A percentile compares a stretch with the other conserved stretches of the same genome.
These are phyloP conservation scores for Barypeithes pellucidus DNA, from an alignment of 2,888 invertebrate genomes.

Conservation along the genomic window DNA sequence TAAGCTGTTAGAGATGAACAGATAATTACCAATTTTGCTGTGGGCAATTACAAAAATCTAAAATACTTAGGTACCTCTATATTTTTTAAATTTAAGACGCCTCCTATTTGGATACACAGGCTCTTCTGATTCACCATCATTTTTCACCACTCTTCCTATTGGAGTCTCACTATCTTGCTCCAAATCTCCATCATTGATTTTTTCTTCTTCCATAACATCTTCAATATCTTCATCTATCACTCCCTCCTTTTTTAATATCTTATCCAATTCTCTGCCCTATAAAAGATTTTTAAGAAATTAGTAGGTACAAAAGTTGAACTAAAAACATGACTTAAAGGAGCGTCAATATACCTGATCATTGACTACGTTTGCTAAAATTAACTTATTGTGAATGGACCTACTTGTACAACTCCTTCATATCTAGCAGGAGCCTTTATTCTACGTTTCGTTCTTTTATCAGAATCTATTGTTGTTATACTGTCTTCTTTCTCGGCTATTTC, in stretches of 20 bases:
- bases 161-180: conserved; percentile 60
- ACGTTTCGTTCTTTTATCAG: conserved; percentile 74
- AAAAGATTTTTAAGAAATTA: too few species aligned
- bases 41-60: too few species aligned
- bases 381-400: conserved; percentile 64
- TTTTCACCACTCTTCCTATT: conserved; percentile 39
- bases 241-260: conserved; percentile 82
- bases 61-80: too few species aligned
- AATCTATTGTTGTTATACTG: conserved; percentile 58
- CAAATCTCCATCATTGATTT: conserved; percentile 7
- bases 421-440: conserved; percentile 79
- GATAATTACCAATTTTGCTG: too few species aligned
- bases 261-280: conserved; percentile 83
- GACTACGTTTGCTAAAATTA: too few species aligned
- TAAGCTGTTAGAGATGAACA: too few species aligned
- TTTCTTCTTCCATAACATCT: conserved; percentile 22
- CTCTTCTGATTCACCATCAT: conserved; percentile 71
- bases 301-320: too few species aligned
- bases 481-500: conserved; percentile 44
- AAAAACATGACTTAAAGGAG: too few species aligned
- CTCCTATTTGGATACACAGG: conserved; percentile 75
- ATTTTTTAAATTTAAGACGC: conserved; percentile 62
- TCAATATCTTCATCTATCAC: conserved; percentile 74
- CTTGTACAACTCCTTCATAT: conserved; percentile 77
- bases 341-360: too few species aligned